phyloP scores from a whole-genome alignment of 1,140 invertebrate species.

The Diachasma alloeum region DNA sequence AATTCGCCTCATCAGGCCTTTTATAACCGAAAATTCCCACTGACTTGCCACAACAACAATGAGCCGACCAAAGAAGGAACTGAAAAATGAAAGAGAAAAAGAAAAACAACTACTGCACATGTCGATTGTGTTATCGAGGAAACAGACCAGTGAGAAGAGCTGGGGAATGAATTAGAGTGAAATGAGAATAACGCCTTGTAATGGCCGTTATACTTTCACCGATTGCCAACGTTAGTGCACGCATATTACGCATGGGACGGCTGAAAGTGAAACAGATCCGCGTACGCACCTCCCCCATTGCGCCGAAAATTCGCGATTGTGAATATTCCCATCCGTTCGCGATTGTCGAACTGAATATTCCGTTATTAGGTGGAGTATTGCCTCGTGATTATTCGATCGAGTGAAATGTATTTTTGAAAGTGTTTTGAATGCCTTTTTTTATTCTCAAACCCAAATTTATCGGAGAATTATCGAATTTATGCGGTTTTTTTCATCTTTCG shows the following conservation, averaged over 20 bases:
- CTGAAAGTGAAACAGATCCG: slow-evolving; percentile 56
- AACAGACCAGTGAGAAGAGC: neutral
- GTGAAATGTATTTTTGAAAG: no score
- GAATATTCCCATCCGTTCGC: slow-evolving; percentile 15
- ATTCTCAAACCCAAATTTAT: no score
- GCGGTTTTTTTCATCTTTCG: no score
- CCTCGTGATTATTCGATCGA: no score
- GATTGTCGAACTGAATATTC: neutral
- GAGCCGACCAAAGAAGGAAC: neutral
- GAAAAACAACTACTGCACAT: neutral
- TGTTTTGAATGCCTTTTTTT: no score
- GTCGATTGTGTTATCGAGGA: neutral
- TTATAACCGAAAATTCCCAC: neutral
- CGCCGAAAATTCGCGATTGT: neutral
- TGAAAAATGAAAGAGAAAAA: neutral
- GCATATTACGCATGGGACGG: slow-evolving; percentile 36
- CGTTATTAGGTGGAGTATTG: no score
- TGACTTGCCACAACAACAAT: neutral
- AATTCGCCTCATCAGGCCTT: no score
- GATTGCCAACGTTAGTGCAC: slow-evolving; percentile 53
- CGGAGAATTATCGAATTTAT: no score
- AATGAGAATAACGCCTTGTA: neutral
- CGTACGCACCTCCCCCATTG: neutral
- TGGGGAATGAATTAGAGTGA: neutral
- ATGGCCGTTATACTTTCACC: slow-evolving; percentile 48